Conservation (phyloP, 2,888 invertebrate species). For the Spicauda simplicius region DNA sequence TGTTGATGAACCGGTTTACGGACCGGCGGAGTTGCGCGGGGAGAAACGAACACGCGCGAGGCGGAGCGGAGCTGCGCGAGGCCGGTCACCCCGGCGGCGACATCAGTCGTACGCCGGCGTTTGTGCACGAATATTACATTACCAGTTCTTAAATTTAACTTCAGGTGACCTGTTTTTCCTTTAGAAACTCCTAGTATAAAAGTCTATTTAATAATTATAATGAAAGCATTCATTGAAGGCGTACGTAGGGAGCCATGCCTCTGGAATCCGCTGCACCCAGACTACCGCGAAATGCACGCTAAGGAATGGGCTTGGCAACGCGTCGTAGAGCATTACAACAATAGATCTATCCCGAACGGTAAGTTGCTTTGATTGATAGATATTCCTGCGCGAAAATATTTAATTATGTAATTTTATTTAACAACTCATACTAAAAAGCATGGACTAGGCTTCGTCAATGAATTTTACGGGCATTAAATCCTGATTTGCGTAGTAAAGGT, state of each 20-base stretch:
- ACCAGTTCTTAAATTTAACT: not conserved
- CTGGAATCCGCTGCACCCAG: constrained; percentile 74
- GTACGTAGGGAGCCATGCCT: constrained; percentile 70
- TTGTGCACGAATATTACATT: not conserved
- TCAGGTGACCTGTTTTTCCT: too few species aligned
- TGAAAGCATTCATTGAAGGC: constrained; percentile 73
- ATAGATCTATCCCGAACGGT: constrained; percentile 66
- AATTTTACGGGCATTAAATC: too few species aligned
- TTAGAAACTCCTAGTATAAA: not conserved
- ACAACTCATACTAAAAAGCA: too few species aligned
- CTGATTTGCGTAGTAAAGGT: too few species aligned
- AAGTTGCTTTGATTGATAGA: constrained; percentile 41
- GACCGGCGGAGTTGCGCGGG: constrained; percentile 48
- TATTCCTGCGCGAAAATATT: too few species aligned
- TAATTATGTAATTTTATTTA: too few species aligned
- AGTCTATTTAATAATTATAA: constrained; percentile 39
- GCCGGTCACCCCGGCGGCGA: constrained; percentile 46
- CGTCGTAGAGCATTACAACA: constrained; percentile 66
- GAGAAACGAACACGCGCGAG: constrained; percentile 52
- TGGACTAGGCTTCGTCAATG: too few species aligned
- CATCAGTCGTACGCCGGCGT: not conserved
- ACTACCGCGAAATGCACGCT: constrained; percentile 67
- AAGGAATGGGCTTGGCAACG: constrained; percentile 73
- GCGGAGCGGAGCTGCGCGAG: constrained; percentile 54
- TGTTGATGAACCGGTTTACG: constrained; percentile 66